These are phyloP conservation scores for Bucorvus abyssinicus DNA, from an alignment of 2,797 vertebrate genomes.

Conservation along the genomic window DNA sequence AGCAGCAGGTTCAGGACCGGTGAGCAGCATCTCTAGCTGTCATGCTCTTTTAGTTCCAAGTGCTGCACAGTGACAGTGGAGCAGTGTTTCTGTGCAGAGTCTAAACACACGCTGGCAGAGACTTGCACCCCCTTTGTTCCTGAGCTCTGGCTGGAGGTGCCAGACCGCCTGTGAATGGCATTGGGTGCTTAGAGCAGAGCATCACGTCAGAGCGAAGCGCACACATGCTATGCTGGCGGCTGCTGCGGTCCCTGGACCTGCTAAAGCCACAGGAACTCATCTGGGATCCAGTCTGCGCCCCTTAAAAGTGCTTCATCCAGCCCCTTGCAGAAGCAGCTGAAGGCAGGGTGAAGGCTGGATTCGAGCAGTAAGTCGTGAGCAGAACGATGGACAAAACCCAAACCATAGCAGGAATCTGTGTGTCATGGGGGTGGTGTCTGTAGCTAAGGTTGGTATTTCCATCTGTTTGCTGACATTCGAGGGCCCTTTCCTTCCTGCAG, in stretches of 20 bases:
- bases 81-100: neutral
- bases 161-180: neutral
- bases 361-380: rapidly evolving
- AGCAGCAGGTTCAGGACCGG: neutral
- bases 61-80: constrained; percentile 31
- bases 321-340: neutral
- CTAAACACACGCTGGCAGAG: neutral
- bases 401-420: neutral
- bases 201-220: rapidly evolving
- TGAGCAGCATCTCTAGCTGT: neutral
- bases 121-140: neutral
- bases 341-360: neutral
- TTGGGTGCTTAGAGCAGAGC: neutral
- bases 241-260: neutral
- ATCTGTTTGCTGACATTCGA: neutral
- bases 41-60: constrained; percentile 19
- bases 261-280: neutral
- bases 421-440: neutral
- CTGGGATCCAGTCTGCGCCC: neutral
- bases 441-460: neutral
- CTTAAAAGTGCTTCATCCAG: rapidly evolving
- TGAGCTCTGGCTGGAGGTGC: neutral
- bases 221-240: neutral
- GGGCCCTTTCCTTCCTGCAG: neutral
- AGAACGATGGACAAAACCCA: neutral